Conservation (phyloP, 2,797 vertebrate genomes). For the Hypotaenidia philippensis region DNA sequence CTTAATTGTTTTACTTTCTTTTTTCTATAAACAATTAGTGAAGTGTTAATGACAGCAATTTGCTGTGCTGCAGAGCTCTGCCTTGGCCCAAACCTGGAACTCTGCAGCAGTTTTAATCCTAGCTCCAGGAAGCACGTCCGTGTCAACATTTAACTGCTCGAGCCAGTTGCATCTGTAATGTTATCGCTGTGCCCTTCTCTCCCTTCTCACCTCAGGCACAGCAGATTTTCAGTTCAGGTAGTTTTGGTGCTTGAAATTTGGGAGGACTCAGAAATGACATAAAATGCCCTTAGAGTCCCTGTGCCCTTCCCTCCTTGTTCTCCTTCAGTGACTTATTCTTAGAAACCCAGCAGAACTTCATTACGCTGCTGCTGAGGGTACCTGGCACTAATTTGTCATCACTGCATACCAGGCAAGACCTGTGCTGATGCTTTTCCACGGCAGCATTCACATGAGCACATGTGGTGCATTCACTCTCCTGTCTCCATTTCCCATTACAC, state of each 20-base stretch:
- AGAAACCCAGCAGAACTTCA: background rate
- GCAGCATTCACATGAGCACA: fast-evolving
- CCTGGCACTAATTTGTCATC: background rate
- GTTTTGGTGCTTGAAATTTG: background rate
- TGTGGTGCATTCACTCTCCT: background rate
- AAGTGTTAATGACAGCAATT: background rate
- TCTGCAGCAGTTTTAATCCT: background rate
- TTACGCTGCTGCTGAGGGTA: fast-evolving
- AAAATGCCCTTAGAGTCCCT: background rate
- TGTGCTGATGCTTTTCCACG: background rate
- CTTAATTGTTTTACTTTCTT: background rate
- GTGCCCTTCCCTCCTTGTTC: background rate
- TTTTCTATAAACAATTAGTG: background rate
- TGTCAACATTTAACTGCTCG: fast-evolving
- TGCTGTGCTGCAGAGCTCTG: background rate
- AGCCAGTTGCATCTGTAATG: background rate
- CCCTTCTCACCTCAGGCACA: background rate
- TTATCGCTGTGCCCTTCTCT: background rate
- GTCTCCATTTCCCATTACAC: background rate
- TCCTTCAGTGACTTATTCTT: background rate
- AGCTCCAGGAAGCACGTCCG: background rate
- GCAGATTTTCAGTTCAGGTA: background rate
- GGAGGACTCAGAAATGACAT: background rate
- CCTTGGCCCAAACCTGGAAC: background rate
- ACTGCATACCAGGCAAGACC: background rate